These are phyloP conservation scores for Austrofundulus limnaeus DNA, from an alignment of 2,113 vertebrate genomes.

Conservation along the genomic window DNA sequence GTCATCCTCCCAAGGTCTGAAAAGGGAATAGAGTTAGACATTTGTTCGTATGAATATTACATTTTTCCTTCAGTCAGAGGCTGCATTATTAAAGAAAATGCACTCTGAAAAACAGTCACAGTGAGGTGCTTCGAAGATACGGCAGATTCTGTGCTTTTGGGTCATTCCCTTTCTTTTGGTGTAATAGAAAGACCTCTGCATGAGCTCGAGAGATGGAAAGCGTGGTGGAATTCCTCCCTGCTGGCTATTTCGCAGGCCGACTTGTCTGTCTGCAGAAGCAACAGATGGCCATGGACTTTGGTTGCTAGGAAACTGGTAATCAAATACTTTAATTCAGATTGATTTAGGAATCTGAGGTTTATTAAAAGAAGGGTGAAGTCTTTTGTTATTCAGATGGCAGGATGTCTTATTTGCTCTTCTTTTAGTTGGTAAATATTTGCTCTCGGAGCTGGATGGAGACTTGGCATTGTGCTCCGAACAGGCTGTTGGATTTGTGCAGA, in stretches of 20 bases:
- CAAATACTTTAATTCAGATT: slow-evolving; percentile 78
- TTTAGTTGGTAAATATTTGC: slow-evolving; percentile 51
- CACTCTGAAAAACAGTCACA: slow-evolving; percentile 66
- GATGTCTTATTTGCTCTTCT: slow-evolving; percentile 56
- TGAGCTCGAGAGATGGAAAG: slow-evolving; percentile 43
- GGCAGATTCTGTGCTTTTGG: slow-evolving; percentile 40
- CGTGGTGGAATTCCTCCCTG: slow-evolving; percentile 75
- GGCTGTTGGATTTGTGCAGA: slow-evolving; percentile 14
- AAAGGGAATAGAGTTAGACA: slow-evolving; percentile 54
- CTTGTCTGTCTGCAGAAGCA: slow-evolving; percentile 70
- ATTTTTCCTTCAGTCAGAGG: slow-evolving; percentile 55
- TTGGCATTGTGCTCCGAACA: slow-evolving; percentile 27
- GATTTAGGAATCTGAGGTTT: slow-evolving; percentile 71
- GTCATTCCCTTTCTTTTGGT: slow-evolving; percentile 19
- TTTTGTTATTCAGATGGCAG: slow-evolving; percentile 61
- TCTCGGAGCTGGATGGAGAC: slow-evolving; percentile 33
- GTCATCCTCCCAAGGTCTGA: slow-evolving; percentile 40
- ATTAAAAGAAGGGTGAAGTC: slow-evolving; percentile 68
- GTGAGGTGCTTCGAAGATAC: slow-evolving; percentile 36
- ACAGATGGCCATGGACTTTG: slow-evolving; percentile 78
- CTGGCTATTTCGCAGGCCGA: slow-evolving; percentile 54
- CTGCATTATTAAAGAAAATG: slow-evolving; percentile 77
- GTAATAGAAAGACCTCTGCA: slow-evolving; percentile 36
- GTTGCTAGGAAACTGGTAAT: slow-evolving; percentile 83
- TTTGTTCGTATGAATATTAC: slow-evolving; percentile 75